Percentiles rank a stretch among this genome's conserved stretches.
phyloP scores from a whole-genome alignment of 2,797 vertebrate species.

The Gymnothorax javanicus region DNA sequence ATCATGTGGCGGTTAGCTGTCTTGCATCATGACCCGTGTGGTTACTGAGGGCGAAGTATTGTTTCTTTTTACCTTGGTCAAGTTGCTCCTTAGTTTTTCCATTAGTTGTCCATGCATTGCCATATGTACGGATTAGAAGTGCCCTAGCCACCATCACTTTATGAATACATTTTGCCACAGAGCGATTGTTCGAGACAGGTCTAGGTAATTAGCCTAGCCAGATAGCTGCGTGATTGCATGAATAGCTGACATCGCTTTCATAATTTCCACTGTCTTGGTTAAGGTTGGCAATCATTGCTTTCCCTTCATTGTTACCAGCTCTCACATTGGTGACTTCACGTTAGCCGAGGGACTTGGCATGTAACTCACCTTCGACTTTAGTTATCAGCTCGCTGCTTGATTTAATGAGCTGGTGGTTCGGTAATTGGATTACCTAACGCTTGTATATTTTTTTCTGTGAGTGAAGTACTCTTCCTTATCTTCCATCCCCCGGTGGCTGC shows the following conservation, averaged over 20 bases:
- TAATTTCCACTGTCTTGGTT: slow-evolving; percentile 51
- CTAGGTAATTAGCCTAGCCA: slow-evolving; percentile 56
- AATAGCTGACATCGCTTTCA: slow-evolving; percentile 26
- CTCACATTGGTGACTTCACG: slow-evolving; percentile 7
- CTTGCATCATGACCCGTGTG: neutral
- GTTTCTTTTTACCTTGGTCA: neutral
- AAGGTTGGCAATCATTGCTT: slow-evolving; percentile 15
- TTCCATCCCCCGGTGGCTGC: neutral
- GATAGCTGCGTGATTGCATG: slow-evolving; percentile 35
- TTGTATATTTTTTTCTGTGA: slow-evolving; percentile 42
- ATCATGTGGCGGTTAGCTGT: slow-evolving; percentile 2
- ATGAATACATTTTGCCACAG: neutral
- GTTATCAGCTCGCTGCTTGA: slow-evolving; percentile 27
- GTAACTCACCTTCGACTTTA: slow-evolving; percentile 55
- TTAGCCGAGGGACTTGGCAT: slow-evolving; percentile 12
- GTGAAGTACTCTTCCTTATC: slow-evolving; percentile 7
- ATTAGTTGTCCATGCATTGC: too few species aligned
- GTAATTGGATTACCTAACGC: slow-evolving; percentile 65
- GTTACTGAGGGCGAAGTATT: neutral
- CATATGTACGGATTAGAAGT: too few species aligned
- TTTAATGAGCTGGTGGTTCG: slow-evolving; percentile 62
- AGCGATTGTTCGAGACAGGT: slow-evolving; percentile 26
- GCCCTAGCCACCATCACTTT: too few species aligned
- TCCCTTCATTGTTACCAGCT: neutral
- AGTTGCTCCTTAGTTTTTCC: too few species aligned